phyloP scores from a whole-genome alignment of 1,140 invertebrate species.

The Cherax destructor region DNA sequence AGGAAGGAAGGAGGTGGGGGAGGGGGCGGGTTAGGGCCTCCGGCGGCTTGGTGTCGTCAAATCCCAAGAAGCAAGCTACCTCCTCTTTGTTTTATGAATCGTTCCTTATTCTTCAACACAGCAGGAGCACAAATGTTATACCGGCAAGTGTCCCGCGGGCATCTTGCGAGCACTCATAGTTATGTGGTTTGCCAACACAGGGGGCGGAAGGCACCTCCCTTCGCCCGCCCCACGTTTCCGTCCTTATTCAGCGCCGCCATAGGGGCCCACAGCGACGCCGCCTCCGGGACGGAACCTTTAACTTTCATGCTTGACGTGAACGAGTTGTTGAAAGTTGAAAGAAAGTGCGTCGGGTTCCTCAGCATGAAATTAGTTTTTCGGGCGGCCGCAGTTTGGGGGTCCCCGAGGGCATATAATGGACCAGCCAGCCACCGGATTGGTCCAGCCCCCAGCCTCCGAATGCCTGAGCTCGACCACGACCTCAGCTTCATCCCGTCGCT shows the following conservation, averaged over 20 bases:
- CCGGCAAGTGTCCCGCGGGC: slow-evolving; percentile 62
- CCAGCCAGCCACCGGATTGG: slow-evolving; percentile 62
- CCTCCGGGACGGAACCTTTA: slow-evolving; percentile 10
- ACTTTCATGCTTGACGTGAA: slow-evolving; percentile 65
- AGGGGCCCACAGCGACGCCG: neutral
- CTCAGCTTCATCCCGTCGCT: slow-evolving; percentile 1
- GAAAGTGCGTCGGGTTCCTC: slow-evolving; percentile 64
- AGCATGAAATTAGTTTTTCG: slow-evolving; percentile 68
- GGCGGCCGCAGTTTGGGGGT: slow-evolving; percentile 63
- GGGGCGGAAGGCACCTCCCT: slow-evolving; percentile 24
- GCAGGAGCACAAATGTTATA: slow-evolving; percentile 65
- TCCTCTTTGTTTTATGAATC: slow-evolving; percentile 67
- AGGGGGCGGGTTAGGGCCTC: slow-evolving; percentile 9
- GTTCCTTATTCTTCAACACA: slow-evolving; percentile 68
- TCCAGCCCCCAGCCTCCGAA: slow-evolving; percentile 42
- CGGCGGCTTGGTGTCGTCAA: slow-evolving; percentile 46
- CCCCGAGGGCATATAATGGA: slow-evolving; percentile 66
- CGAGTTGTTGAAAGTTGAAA: slow-evolving; percentile 69
- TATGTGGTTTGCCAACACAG: slow-evolving; percentile 48
- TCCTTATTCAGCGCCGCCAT: neutral
- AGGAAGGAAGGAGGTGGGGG: neutral
- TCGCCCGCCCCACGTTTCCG: neutral
- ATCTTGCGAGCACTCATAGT: slow-evolving; percentile 66
- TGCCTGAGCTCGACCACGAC: slow-evolving; percentile 32
- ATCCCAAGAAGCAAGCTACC: slow-evolving; percentile 63